Evolutionary conservation across 2,113 vertebrate species (phyloP), one percentile per base, ranked within the genome.

Genomic region (Ophiodon elongatus): DNA sequence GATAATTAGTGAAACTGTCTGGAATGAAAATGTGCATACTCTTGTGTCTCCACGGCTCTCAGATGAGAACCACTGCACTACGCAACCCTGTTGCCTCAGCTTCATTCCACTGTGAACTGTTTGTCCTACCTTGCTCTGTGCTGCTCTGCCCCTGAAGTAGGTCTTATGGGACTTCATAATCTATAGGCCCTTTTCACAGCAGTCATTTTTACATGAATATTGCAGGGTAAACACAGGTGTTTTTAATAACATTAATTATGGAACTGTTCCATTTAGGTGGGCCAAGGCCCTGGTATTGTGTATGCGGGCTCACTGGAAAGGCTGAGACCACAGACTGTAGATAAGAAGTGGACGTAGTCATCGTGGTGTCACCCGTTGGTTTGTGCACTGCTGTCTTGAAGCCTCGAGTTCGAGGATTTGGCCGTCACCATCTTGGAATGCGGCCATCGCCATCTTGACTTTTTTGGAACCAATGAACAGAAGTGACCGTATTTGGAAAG

Each of bases 1-100:
- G 56, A 17, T 82, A 73, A 73, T 69, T 56, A 47, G n/a, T 35
- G 6, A 59, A 56, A 73, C 43, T 25, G 39, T 17, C 62, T 68
- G 15, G 9, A 74, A 60, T 64, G 13, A 73, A 79, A 45, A 57
- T 31, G 63, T 57, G 11, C 63, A 47, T 74, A 64, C 45, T 6
- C 1, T 8, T n/a, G 71, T 17, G 31, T 50, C 52, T 66, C 60
- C 39, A 37, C 29, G 6, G 63, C 50, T 57, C 17, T 80, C 31
- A 33, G n/a, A 43, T 33, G 41, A 83, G 54, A 63, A 23, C 37
- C 35, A 21, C 66, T 41, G 35, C 23, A 64, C 39, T 11, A 17
- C 33, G 33, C 39, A 54, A 27, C 37, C 25, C 4, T 73, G 37
- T 72, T 65, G 19, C 31, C 43, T 50, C 35, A 57, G 68, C 57